Percentiles rank a stretch among this genome's conserved stretches.
These are phyloP conservation scores for Limulus polyphemus DNA, from an alignment of 2,888 invertebrate species.

Conservation along the genomic window DNA sequence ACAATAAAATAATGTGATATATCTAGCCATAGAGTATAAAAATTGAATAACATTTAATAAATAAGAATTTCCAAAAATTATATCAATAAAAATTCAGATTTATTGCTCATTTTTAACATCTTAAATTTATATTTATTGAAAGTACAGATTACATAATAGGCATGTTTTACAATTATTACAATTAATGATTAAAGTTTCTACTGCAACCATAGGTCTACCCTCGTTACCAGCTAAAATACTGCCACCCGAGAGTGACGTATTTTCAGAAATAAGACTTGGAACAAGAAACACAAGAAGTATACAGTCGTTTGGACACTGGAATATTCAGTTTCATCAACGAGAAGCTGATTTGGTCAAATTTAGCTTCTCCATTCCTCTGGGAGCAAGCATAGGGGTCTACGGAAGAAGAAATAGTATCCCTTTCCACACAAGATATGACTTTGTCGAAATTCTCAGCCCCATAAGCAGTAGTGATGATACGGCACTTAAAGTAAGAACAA, in stretches of 20 bases:
- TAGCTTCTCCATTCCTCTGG: constrained; percentile 65
- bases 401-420: constrained; percentile 32
- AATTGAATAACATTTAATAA: too few species aligned
- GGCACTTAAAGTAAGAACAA: constrained; percentile 14
- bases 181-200: too few species aligned
- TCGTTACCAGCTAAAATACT: constrained; percentile 53
- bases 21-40: too few species aligned
- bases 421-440: constrained; percentile 33
- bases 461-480: constrained; percentile 18
- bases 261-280: constrained; percentile 44
- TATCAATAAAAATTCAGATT: too few species aligned
- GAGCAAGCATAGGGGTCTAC: constrained; percentile 32
- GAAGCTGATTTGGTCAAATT: constrained; percentile 36
- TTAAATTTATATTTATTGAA: too few species aligned
- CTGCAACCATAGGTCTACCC: too few species aligned
- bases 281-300: constrained; percentile 67
- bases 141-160: too few species aligned
- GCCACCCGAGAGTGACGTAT: constrained; percentile 58
- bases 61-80: too few species aligned
- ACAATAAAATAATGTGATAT: too few species aligned
- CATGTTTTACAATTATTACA: too few species aligned
- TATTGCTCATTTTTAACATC: too few species aligned
- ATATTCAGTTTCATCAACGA: constrained; percentile 73
- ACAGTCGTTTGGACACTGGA: constrained; percentile 86
- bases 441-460: constrained; percentile 30